Base-by-base conservation (phyloP, 1,140 invertebrate species). In the Colletes gigas region DNA sequence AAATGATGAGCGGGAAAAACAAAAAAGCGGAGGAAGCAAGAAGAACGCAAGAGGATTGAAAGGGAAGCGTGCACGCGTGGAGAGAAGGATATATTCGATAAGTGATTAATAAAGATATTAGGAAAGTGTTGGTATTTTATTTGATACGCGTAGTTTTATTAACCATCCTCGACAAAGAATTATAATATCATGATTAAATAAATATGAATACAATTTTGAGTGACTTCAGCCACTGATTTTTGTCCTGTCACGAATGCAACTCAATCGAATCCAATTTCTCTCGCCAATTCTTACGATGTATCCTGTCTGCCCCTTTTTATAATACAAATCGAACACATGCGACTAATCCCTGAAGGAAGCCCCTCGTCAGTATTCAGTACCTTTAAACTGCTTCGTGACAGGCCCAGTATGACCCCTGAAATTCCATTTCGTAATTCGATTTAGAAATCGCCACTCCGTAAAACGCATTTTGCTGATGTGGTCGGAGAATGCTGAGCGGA, bases 391-490 rank as follows among this genome's bases (percentile, higher is more conserved):
- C 88, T 89, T 91, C 90, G 89, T 89, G 82, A 89, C 88, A 83
- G 83, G 85, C 39, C 72, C 60, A 0, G 52, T 8, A 30, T 12
- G 50, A 70, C 76, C 76, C 57, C 69, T 63, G 72, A 21, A 86
- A 91, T 91, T 90, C 81, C 87, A 90, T 91, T 89, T 88, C 84
- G 88, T 88, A 90, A 91, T 86, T 89, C 76, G 82, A 89, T 89
- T 89, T 68, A 60, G 66, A 73, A 68, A 72, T 78, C 69, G 50
- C 70, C 68, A 69, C 74, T 63, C 68, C 72, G 65, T 57, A 71
- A 78, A 78, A 78, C 68, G 52, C 63, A 21, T 47, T n/a, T n/a
- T 39, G 76, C 76, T 71, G 76, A 71, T 44, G 57, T 5, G 57
- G 67, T 78, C 52, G 15, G 50, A 54, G 21, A 9, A 8, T 10